phyloP scores from a whole-genome alignment of 2,888 invertebrate species.

The Protodeltote pygarga region DNA sequence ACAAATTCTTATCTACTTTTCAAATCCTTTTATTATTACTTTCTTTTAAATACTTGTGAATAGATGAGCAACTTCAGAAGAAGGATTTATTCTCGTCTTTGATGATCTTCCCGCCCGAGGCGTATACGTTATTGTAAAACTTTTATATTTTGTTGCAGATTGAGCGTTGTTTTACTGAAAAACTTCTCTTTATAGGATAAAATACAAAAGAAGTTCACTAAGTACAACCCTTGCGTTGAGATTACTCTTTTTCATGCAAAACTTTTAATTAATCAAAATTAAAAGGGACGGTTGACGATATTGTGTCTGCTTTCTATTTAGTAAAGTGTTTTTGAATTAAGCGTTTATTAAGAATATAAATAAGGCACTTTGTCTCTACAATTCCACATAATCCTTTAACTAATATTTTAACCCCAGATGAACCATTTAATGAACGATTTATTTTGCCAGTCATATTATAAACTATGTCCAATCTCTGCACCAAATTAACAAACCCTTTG shows the following conservation, averaged over 20 bases:
- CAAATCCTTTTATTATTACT: conserved; percentile 58
- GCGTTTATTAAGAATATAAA: conserved; percentile 5
- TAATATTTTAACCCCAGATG: too few relatives aligned
- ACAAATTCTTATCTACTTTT: conserved; percentile 28
- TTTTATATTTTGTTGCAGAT: conserved; percentile 85
- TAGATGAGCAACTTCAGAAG: conserved; percentile 69
- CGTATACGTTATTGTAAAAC: conserved; percentile 83
- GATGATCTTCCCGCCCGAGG: conserved; percentile 78
- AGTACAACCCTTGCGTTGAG: conserved; percentile 80
- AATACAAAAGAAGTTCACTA: conserved; percentile 82
- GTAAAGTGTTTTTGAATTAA: conserved; percentile 27
- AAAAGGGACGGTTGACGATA: conserved; percentile 62
- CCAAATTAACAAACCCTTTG: conserved; percentile 51
- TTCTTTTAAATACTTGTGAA: conserved; percentile 61
- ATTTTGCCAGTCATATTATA: conserved; percentile 16
- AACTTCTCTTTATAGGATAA: conserved; percentile 80
- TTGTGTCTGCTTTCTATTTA: conserved; percentile 40
- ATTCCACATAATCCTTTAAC: too few relatives aligned
- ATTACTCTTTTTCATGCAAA: conserved; percentile 76
- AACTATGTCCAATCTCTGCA: conserved; percentile 39
- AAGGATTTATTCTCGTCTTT: conserved; percentile 73
- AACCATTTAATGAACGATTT: conserved; percentile 2
- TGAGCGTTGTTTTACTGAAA: conserved; percentile 83
- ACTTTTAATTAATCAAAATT: conserved; percentile 85
- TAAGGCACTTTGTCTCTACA: too few relatives aligned